Evolutionary conservation across 1,140 invertebrate genomes (phyloP), one percentile per base, ranked within the genome.

Genomic region (Halictus rubicundus): DNA sequence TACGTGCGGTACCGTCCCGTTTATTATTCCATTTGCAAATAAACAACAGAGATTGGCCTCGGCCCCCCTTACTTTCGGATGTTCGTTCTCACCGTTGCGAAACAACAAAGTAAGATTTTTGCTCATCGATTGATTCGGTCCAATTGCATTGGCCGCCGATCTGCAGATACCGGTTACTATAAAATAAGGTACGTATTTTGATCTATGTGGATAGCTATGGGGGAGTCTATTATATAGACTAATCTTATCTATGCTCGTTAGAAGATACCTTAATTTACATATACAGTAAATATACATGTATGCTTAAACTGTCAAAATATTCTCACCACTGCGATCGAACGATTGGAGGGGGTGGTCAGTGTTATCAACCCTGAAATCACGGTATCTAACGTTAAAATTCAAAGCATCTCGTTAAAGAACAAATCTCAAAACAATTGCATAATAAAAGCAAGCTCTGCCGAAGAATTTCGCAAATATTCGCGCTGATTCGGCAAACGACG

Each of bases 241-340:
- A 85, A 83, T 80, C 73, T 77, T 86, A 86, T 79, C 71, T 85
- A 80, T 80, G 37, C 32, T 80, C 61, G 64, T 86, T 77, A 87
- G 63, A 80, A 81, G 80, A 85, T 88, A 89, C 39, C 86, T 85
- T 89, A 89, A 39, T 83, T 85, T 91, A 86, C 91, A 91, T 92
- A 91, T 92, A 92, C 90, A 93, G 88, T 89, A 85, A 87, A 90
- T 91, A 91, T 89, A 89, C 88, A 89, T 86, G 84, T 88, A 88
- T 90, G 90, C 89, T 92, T 89, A 79, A 85, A 91, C 85, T 91
- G 88, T 89, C 84, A 90, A 88, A 92, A 89, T 86, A 86, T 91
- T 88, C 87, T 89, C 89, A 78, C 60, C 60, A 21, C 21, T 72
- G 21, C 57, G 49, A 46, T 65, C 60, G 12, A 64, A 46, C 5